Conservation (phyloP, 2,113 vertebrate genomes). For the Scytalopus superciliaris region DNA sequence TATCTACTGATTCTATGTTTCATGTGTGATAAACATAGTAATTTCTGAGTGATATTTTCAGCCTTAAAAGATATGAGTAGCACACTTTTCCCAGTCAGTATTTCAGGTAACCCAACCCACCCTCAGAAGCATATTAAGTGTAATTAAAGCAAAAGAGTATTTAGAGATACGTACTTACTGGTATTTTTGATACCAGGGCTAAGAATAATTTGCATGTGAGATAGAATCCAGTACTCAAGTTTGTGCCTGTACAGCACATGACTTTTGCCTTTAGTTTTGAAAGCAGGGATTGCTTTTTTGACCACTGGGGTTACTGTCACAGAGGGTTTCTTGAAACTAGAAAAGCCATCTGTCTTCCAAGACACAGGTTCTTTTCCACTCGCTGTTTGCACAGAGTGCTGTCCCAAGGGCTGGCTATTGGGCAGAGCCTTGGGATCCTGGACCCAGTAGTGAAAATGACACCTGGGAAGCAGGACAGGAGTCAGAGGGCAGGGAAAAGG, state of each 20-base stretch:
- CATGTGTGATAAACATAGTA: not conserved
- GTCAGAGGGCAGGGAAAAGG: not conserved
- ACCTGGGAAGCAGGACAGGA: not conserved
- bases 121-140: not conserved
- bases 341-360: not conserved
- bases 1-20: accelerated
- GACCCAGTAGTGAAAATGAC: not conserved
- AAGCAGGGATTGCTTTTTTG: not conserved
- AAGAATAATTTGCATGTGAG: not conserved
- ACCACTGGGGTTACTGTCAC: not conserved
- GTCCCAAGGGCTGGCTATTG: not conserved
- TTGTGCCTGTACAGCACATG: not conserved
- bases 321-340: not conserved
- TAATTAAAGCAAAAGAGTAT: not conserved
- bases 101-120: not conserved
- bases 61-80: not conserved
- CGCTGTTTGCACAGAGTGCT: not conserved
- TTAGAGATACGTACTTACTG: not conserved
- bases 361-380: not conserved
- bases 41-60: not conserved
- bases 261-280: not conserved
- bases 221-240: not conserved
- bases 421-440: not conserved
- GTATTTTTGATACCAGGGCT: not conserved
- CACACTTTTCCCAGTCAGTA: not conserved